Base-by-base conservation (phyloP, 2,797 vertebrate species). In the Scomberomorus guttatus region DNA sequence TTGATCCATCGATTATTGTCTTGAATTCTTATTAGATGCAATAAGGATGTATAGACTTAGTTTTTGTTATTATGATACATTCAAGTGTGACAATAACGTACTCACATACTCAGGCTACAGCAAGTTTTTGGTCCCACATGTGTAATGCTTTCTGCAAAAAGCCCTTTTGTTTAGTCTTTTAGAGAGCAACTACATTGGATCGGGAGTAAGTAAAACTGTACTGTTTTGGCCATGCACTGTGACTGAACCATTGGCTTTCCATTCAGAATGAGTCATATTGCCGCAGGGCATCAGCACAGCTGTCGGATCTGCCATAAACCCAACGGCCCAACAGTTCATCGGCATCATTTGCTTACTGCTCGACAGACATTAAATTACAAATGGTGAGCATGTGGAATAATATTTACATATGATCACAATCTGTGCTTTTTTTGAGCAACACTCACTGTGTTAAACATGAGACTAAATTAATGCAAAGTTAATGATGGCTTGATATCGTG, bases 331-430 rank as follows among this genome's bases (percentile, higher is more conserved):
- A 59, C 29, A 51, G 61, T 80, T 86, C 74, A 80, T 39, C 24
- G 0, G 75, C 57, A 57, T 84, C 76, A 65, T 87, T 86, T 82
- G 34, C 67, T 84, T 56, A 82, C 62, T 14, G 64, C 77, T 87
- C 56, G 52, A 73, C 59, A 80, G 46, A 80, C 68, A 81, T 83
- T 86, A 74, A 75, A 87, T 91, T 64, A 80, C 25, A 76, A 87
- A 89, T 39, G 68, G 56, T 72, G 62, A 76, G 27, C 73, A 83
- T 75, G 72, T 77, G 82, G 58, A 81, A 83, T 80, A 85, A 90
- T 87, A 82, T 90, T 89, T 91, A 84, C 75, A 65, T 84, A 71
- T 70, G 85, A 87, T 83, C 70, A 32, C 67, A 79, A 88, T 92
- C 79, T 75, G 58, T n/a, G 7, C 27, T 67, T 77, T 72, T 69